These are phyloP conservation scores for Salvelinus sp. DNA, from an alignment of 2,113 vertebrate species.

Conservation along the genomic window DNA sequence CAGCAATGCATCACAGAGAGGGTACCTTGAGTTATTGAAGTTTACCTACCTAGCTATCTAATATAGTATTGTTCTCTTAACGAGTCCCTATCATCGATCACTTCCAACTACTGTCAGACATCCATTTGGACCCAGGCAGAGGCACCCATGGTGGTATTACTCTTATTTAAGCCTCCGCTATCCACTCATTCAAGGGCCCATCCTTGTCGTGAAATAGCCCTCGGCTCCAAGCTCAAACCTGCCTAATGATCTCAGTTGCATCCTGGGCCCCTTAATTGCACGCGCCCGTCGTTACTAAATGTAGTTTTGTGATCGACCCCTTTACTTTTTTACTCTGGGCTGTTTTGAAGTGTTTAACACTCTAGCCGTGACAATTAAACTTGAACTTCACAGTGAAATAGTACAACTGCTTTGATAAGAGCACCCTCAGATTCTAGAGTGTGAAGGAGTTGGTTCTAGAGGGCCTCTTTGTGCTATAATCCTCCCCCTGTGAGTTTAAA, in stretches of 20 bases:
- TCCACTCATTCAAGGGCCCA: slow-evolving; percentile 17
- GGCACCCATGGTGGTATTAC: slow-evolving; percentile 6
- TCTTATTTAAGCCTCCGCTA: slow-evolving; percentile 2
- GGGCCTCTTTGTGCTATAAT: neutral
- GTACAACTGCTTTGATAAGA: slow-evolving; percentile 2
- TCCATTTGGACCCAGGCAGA: neutral
- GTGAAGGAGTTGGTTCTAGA: neutral
- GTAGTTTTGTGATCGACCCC: slow-evolving; percentile 35
- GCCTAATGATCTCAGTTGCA: slow-evolving; percentile 43
- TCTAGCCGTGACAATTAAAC: slow-evolving; percentile 34
- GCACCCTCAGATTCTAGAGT: neutral
- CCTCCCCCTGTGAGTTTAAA: too few species aligned
- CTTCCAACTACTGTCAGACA: slow-evolving; percentile 9
- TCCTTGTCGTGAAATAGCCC: slow-evolving; percentile 32
- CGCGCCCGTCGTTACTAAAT: slow-evolving; percentile 32
- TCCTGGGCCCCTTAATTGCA: slow-evolving; percentile 39
- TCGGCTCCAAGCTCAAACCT: slow-evolving; percentile 22
- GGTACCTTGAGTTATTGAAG: neutral
- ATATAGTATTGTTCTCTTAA: slow-evolving; percentile 27
- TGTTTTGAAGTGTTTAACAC: slow-evolving; percentile 31
- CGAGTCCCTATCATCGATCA: slow-evolving; percentile 37
- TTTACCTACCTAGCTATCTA: neutral
- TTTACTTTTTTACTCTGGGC: slow-evolving; percentile 37
- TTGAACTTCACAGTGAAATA: slow-evolving; percentile 28
- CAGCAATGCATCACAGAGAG: too few species aligned